These are phyloP conservation scores for Stegana nigrithorax DNA, from an alignment of 2,888 invertebrate species.

Conservation along the genomic window DNA sequence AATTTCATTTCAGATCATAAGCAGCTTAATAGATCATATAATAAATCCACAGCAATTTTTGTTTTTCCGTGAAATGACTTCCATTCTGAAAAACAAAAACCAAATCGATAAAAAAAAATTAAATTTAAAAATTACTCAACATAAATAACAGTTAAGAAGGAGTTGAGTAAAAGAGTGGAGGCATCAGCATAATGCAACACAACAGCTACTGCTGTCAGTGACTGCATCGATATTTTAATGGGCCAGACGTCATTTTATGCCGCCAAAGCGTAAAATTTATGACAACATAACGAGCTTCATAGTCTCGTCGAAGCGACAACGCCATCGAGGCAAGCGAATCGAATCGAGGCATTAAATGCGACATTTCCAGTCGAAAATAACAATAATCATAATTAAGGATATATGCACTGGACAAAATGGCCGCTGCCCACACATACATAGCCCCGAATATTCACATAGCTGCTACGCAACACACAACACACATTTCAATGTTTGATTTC, in stretches of 20 bases:
- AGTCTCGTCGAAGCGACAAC: conserved; percentile 1
- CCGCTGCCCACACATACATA: conserved; percentile 22
- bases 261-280: conserved; percentile 58
- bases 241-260: conserved; percentile 56
- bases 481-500: conserved; percentile 26
- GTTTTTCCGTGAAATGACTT: background rate
- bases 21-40: conserved; percentile 2
- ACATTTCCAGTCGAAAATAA: conserved; percentile 62
- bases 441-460: conserved; percentile 26
- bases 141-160: conserved; percentile 39
- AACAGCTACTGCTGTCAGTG: background rate
- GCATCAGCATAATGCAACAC: conserved; percentile 46
- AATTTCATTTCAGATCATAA: too few species aligned
- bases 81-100: too few species aligned
- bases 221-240: conserved; percentile 52
- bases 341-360: conserved; percentile 51
- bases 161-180: conserved; percentile 33
- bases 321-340: background rate
- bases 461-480: too few species aligned
- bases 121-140: conserved; percentile 45
- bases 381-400: conserved; percentile 67
- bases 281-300: conserved; percentile 54
- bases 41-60: conserved; percentile 8
- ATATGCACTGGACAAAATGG: conserved; percentile 45
- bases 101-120: too few species aligned